Percentiles rank a stretch among this genome's conserved stretches.
These are phyloP conservation scores for Peromyscus attwateri DNA, from an alignment of 2,797 vertebrate genomes.

Conservation along the genomic window DNA sequence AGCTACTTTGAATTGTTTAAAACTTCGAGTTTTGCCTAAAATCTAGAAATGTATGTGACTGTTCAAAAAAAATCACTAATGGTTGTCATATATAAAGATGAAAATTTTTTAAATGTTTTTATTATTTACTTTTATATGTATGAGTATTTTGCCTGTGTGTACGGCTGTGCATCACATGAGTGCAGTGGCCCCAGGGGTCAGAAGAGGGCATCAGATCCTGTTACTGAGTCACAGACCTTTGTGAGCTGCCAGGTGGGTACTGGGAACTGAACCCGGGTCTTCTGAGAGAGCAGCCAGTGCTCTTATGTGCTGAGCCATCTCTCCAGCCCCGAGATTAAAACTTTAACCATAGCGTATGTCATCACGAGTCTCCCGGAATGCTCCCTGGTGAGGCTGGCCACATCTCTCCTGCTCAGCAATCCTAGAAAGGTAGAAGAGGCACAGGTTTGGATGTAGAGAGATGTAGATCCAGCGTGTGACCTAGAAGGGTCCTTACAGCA, in stretches of 20 bases:
- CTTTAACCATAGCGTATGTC: background rate
- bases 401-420: no score
- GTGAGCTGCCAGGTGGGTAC: background rate
- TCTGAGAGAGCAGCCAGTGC: background rate
- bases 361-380: background rate
- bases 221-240: background rate
- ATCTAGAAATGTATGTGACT: background rate
- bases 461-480: no score
- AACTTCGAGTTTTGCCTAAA: background rate
- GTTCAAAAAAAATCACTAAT: background rate
- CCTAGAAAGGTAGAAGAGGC: fast-evolving
- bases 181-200: background rate
- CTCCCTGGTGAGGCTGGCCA: background rate
- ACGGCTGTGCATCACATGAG: background rate
- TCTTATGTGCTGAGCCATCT: background rate
- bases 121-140: background rate
- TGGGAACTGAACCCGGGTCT: background rate
- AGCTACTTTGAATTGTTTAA: background rate
- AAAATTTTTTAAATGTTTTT: background rate
- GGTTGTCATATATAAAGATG: background rate
- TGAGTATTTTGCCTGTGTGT: background rate
- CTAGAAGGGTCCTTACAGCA: fast-evolving
- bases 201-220: background rate
- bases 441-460: background rate
- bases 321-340: background rate